Evolutionary conservation across 2,888 invertebrate species (phyloP), one percentile per base, ranked within the genome.

Genomic region (Geophilus truncorum): DNA sequence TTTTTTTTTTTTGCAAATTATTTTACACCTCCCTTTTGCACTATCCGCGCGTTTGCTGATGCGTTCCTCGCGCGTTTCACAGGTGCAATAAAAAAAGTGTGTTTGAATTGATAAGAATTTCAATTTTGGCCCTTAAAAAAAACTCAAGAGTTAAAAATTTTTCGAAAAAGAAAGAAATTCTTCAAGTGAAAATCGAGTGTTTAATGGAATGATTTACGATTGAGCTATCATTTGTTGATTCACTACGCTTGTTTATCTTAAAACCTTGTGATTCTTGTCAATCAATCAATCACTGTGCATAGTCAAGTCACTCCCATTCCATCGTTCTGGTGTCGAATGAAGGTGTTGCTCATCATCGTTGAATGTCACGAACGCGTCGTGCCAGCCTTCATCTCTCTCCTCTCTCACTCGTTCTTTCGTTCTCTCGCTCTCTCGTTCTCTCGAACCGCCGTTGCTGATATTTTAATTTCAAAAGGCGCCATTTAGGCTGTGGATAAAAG

Each of bases 341-440:
- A 70, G 70, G 70, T 70, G 70, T 70, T 70, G 70, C 70, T 70
- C 70, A 70, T 70, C 51, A 51, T 51, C 51, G 51, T 18, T 51
- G 51, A 51, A 51, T 51, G 51, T 51, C 51, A 51, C 51, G 51
- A 51, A 51, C 51, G 51, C 51, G 51, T 18, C 51, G 51, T 51
- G 18, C 51, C 51, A 51, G 51, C 51, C 18, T 51, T 51, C 51
- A 51, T 51, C 51, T 51, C 51, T 18, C 51, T 18, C 18, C 51
- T 18, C 15, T 1, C 45, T 15, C n/a, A 5, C 45, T 0, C 45
- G 12, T 4, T 45, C 45, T 1, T n/a, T n/a, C 18, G 7, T 21
- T 51, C 51, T 51, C 18, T 51, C 51, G 3, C 4, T 51, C 51
- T 51, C 51, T 21, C 51, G n/a, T 21, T 51, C 51, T 51, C 70